Evolutionary conservation across 1,140 invertebrate species (phyloP), one percentile per base, ranked within the genome.

Genomic region (Drosophila watanabei): DNA sequence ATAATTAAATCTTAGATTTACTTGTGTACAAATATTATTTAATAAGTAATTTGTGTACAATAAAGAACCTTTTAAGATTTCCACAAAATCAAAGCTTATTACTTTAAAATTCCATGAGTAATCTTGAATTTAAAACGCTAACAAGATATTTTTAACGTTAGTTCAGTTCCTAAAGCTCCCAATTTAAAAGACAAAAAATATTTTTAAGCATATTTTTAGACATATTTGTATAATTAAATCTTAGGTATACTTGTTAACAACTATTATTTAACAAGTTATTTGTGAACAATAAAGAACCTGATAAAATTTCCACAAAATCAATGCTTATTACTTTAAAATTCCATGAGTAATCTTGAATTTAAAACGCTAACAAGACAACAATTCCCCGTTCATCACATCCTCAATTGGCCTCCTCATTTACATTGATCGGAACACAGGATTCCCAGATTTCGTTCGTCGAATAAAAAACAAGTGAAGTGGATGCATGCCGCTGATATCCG

Each of bases 401-500:
- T 24, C 39, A 24, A 68, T 56, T 54, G 48, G 39, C 24, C 35
- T 61, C 13, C 61, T 52, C 56, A 73, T 73, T 60, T 61, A 37
- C 54, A 61, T 73, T 24, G 69, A 75, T 75, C 32, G 9, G 43
- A 51, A 41, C 13, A 39, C 35, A 39, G 39, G 54, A 57, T 57
- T 37, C 35, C 2, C 9, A 18, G 54, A 52, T 60, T 71, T 37
- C 43, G 11, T 41, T 51, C 9, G 5, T 24, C 16, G 14, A 73
- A 49, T 33, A 56, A 57, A 57, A n/a, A 41, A 43, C 68, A 73
- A 61, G 46, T 45, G 30, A 60, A 51, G 54, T 59, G 52, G 65
- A 72, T 48, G 28, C 70, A 48, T 30, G 41, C 30, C 48, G 43
- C 45, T 39, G 66, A 72, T 73, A 73, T 73, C 69, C 49, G 35